Conservation (phyloP, 2,797 vertebrate species). For the Triplophysa yarkandensis region DNA sequence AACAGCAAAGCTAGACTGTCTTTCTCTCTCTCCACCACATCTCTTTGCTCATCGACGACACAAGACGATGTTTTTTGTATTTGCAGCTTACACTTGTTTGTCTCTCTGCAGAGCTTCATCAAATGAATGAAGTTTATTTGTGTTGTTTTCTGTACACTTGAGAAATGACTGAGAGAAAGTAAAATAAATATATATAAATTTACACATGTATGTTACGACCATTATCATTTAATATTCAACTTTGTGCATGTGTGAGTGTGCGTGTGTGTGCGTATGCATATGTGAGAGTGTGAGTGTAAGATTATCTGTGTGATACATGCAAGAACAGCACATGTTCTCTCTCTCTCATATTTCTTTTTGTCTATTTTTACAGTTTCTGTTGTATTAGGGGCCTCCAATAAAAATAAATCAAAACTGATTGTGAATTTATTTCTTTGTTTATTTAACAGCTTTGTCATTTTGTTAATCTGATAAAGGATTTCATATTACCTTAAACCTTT, state of each 20-base stretch:
- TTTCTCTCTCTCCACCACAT: slow-evolving; percentile 10
- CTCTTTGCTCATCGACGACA: slow-evolving; percentile 60
- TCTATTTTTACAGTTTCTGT: slow-evolving; percentile 77
- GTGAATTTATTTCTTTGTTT: neutral
- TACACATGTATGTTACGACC: slow-evolving; percentile 56
- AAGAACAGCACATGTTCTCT: slow-evolving; percentile 2
- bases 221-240: slow-evolving; percentile 23
- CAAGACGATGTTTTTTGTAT: slow-evolving; percentile 66
- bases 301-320: neutral
- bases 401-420: slow-evolving; percentile 77
- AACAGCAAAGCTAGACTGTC: slow-evolving; percentile 86
- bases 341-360: slow-evolving; percentile 55
- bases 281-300: too few species aligned
- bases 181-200: slow-evolving; percentile 48
- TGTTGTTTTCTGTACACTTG: neutral
- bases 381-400: slow-evolving; percentile 85
- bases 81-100: slow-evolving; percentile 43
- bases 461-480: too few species aligned
- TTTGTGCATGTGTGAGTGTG: slow-evolving; percentile 5
- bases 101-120: slow-evolving; percentile 34
- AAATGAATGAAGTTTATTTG: slow-evolving; percentile 12
- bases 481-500: too few species aligned
- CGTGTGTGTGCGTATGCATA: neutral
- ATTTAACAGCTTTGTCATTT: neutral
- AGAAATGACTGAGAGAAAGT: neutral